These are phyloP conservation scores for Antheraea yamamai DNA, from an alignment of 2,888 invertebrate genomes.

Conservation along the genomic window DNA sequence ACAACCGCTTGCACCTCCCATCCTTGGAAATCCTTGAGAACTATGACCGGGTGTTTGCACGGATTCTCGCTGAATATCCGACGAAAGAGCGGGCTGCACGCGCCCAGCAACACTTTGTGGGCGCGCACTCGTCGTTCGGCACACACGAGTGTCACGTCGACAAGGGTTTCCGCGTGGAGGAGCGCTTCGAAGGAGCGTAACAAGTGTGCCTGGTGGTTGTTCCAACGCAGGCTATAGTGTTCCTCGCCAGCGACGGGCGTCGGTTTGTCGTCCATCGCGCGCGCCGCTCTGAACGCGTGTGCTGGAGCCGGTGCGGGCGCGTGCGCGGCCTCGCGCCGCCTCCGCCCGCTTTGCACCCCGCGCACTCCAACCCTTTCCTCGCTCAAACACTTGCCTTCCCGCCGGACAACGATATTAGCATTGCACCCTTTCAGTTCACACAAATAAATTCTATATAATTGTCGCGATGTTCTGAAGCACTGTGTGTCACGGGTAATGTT, in stretches of 20 bases:
- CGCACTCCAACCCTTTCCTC: constrained; percentile 74
- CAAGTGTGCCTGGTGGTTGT: constrained; percentile 95
- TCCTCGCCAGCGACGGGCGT: constrained; percentile 82
- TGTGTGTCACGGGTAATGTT: constrained; percentile 45
- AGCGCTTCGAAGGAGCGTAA: constrained; percentile 94
- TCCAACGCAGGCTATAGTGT: constrained; percentile 96
- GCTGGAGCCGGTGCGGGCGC: constrained; percentile 58
- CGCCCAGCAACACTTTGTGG: constrained; percentile 95
- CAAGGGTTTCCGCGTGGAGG: constrained; percentile 91
- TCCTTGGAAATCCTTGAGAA: constrained; percentile 93
- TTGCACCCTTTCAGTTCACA: constrained; percentile 53
- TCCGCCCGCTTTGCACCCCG: constrained; percentile 59
- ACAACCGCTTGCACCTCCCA: constrained; percentile 95
- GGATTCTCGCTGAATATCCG: constrained; percentile 94
- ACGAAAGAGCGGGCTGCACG: constrained; percentile 94
- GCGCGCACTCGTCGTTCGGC: constrained; percentile 92
- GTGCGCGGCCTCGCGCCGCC: constrained; percentile 71
- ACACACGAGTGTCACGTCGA: constrained; percentile 95
- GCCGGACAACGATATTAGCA: constrained; percentile 64
- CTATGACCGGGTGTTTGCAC: constrained; percentile 96
- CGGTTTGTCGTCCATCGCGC: constrained; percentile 77
- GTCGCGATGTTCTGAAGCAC: constrained; percentile 35
- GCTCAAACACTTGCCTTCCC: constrained; percentile 66
- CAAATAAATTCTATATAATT: constrained; percentile 51
- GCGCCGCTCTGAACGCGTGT: constrained; percentile 67